Evolutionary conservation across 2,888 invertebrate species (phyloP).

Genomic region (Drosophila ezoana): DNA sequence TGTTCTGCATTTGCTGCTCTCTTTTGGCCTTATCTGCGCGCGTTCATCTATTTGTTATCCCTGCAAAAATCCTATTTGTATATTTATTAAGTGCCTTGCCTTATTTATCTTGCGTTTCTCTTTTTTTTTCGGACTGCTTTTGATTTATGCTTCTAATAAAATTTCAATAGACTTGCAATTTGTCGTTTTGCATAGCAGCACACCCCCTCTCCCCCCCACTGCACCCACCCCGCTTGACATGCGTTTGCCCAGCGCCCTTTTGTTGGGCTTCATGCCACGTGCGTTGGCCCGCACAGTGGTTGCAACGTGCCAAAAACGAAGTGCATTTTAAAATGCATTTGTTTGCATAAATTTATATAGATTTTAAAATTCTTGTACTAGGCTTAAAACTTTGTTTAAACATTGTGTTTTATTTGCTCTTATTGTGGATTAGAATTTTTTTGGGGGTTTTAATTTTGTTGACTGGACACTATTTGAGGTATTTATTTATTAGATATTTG

Average conservation of each 20-base stretch:
- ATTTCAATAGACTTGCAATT: conserved; percentile 80
- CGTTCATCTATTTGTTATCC: conserved; percentile 15
- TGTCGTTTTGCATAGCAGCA: conserved; percentile 64
- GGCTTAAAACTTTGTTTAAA: no score
- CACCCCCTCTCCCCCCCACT: background rate
- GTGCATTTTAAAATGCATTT: no score
- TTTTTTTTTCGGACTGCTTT: conserved; percentile 40
- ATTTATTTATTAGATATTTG: no score
- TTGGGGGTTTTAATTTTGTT: no score
- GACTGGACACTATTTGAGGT: no score
- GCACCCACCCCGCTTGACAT: background rate
- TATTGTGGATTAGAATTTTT: no score
- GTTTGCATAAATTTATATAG: no score
- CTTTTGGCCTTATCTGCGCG: conserved; percentile 21
- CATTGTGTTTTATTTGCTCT: no score
- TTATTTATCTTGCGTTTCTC: conserved; percentile 29
- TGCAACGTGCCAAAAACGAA: no score
- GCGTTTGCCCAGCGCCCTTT: background rate
- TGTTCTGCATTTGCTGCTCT: background rate
- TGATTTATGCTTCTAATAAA: conserved; percentile 80
- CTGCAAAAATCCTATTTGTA: conserved; percentile 12
- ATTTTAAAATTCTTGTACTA: no score
- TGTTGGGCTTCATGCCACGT: conserved; percentile 58
- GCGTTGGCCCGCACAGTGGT: conserved; percentile 51
- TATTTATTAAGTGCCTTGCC: conserved; percentile 38